phyloP scores from a whole-genome alignment of 2,113 vertebrate species.

The Misgurnus anguillicaudatus region DNA sequence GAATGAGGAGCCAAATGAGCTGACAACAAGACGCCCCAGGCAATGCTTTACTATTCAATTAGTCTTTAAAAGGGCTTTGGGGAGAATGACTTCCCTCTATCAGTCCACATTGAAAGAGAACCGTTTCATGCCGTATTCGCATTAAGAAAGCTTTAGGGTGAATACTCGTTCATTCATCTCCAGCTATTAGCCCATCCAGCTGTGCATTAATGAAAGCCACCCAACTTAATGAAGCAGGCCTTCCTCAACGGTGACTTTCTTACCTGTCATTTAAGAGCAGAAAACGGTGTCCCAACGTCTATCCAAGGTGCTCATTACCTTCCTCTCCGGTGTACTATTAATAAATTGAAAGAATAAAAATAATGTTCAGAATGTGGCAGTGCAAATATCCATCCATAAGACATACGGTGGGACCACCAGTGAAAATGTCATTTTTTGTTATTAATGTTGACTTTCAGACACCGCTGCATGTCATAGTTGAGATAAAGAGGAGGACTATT shows the following conservation, averaged over 20 bases:
- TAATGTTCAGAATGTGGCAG: too few relatives aligned
- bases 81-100: slow-evolving; percentile 70
- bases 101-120: slow-evolving; percentile 76
- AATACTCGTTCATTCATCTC: slow-evolving; percentile 70
- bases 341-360: background rate
- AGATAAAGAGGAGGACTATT: too few relatives aligned
- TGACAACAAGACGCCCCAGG: slow-evolving; percentile 75
- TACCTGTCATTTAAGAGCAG: slow-evolving; percentile 41
- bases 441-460: too few relatives aligned
- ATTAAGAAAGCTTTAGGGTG: slow-evolving; percentile 71
- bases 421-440: too few relatives aligned
- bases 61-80: slow-evolving; percentile 76
- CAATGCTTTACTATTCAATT: slow-evolving; percentile 79
- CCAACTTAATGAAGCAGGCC: slow-evolving; percentile 56
- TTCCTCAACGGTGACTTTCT: slow-evolving; percentile 9
- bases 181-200: slow-evolving; percentile 50
- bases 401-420: background rate
- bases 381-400: background rate
- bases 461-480: too few relatives aligned
- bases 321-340: background rate
- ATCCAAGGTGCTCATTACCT: background rate
- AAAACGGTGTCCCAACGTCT: background rate
- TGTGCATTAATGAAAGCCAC: slow-evolving; percentile 54
- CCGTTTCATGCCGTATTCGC: slow-evolving; percentile 68
- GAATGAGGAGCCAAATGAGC: slow-evolving; percentile 75